These are phyloP conservation scores for Sinodicranocentrus sp. DNA, from an alignment of 2,888 invertebrate species.

Conservation along the genomic window DNA sequence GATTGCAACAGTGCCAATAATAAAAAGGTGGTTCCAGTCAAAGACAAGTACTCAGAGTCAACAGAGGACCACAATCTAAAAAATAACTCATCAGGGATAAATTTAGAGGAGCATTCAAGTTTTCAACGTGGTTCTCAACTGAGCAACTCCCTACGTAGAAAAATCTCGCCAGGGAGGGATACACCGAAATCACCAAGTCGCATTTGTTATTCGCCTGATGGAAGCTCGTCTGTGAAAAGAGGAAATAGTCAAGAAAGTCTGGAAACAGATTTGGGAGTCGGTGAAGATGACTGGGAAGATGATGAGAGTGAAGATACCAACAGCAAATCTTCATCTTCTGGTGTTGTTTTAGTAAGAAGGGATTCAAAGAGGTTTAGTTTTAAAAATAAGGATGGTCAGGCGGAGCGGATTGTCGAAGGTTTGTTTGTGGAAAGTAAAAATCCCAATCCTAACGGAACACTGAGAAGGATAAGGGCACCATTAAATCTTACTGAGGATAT, in stretches of 20 bases:
- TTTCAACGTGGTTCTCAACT: slow-evolving; percentile 53
- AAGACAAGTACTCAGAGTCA: slow-evolving; percentile 59
- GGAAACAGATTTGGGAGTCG: slow-evolving; percentile 73
- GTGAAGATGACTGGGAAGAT: slow-evolving; percentile 74
- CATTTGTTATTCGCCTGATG: slow-evolving; percentile 49
- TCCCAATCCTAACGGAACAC: slow-evolving; percentile 73
- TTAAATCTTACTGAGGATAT: slow-evolving; percentile 71
- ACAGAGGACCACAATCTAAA: slow-evolving; percentile 23
- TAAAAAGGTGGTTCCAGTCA: slow-evolving; percentile 69
- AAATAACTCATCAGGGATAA: slow-evolving; percentile 1
- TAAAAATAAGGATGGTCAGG: slow-evolving; percentile 70
- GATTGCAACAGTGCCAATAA: slow-evolving; percentile 48
- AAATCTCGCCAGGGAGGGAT: slow-evolving; percentile 45
- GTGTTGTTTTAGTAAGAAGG: slow-evolving; percentile 71
- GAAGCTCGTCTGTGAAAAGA: slow-evolving; percentile 42
- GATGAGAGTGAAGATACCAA: slow-evolving; percentile 66
- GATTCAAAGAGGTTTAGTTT: slow-evolving; percentile 75
- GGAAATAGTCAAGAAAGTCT: slow-evolving; percentile 71
- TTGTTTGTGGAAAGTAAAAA: slow-evolving; percentile 77
- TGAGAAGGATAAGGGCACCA: slow-evolving; percentile 74
- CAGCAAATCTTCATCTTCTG: slow-evolving; percentile 52
- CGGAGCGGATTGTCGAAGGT: slow-evolving; percentile 76
- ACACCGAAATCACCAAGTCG: slow-evolving; percentile 47
- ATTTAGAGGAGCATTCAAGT: slow-evolving; percentile 11
- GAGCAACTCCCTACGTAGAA: slow-evolving; percentile 65